Evolutionary conservation across 2,113 vertebrate genomes (phyloP), one percentile per base, ranked within the genome.

Genomic region (Zosterops borbonicus): DNA sequence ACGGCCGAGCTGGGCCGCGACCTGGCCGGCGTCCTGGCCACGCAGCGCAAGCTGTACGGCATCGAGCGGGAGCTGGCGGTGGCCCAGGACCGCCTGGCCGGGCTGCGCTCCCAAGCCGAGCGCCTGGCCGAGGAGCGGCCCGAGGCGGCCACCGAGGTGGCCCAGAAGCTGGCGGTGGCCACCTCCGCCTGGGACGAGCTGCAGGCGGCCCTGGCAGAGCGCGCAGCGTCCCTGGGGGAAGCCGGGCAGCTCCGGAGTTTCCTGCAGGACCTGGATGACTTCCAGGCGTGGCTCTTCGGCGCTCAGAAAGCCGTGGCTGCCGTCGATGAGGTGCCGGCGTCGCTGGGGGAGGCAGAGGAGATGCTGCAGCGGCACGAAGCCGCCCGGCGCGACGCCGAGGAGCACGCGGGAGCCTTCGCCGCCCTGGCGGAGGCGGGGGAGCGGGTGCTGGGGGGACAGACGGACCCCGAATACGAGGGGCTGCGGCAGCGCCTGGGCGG

Each of bases 161-260:
- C 98, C 15, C 96, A 83, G 65, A 95, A 97, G 80, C 97, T 98
- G 60, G 68, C 90, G 1, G 95, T 96, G 2, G 97, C 98, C 20
- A 97, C 97, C 2, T 77, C 89, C 0, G 98, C 98, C 50, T 99
- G 99, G 99, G 97, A 98, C 3, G 96, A 96, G 5, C 98, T 99
- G 11, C 98, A 98, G 73, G 91, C 92, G 4, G 99, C 98, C 6
- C 94, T 99, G 42, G 97, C 97, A 58, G 98, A 98, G 92, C 97
- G 98, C 42, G 98, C 99, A 28, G 98, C 98, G 20, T 99, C 98
- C 1, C 94, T 99, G 50, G 99, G 99, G 0, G 99, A 99, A 96
- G 99, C 99, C 44, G 99, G 99, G 95, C 99, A 99, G 95, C 97
- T 99, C n/a, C 99, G 99, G 95, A 98, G 97, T 89, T 99, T 99